These are phyloP conservation scores for Euleptes europaea DNA, from an alignment of 2,113 vertebrate genomes.

Conservation along the genomic window DNA sequence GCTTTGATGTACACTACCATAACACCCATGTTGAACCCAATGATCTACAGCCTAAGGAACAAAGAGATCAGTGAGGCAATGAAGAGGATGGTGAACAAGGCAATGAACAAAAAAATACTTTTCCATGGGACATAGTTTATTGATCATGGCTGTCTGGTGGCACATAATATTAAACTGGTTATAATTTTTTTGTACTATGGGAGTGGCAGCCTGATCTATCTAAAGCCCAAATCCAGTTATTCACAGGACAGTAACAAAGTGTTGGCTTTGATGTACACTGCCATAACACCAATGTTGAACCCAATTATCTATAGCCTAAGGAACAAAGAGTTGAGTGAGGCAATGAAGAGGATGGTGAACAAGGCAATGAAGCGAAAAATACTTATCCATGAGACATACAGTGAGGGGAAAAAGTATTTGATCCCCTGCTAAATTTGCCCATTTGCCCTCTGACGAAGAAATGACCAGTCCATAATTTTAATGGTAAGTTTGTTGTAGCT, in stretches of 20 bases:
- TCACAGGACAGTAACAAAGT: constrained; percentile 26
- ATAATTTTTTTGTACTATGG: no score
- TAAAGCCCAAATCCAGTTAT: not conserved
- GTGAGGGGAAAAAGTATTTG: no score
- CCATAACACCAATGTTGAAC: constrained; percentile 48
- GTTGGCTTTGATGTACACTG: constrained; percentile 55
- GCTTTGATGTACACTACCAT: constrained; percentile 54
- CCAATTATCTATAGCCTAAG: constrained; percentile 58
- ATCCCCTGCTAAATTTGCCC: no score
- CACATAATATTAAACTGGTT: not conserved
- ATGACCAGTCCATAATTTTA: no score
- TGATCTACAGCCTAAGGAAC: constrained; percentile 61
- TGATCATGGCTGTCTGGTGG: not conserved
- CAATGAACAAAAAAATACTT: not conserved
- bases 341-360: constrained; percentile 37
- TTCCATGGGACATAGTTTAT: not conserved
- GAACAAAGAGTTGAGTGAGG: constrained; percentile 57
- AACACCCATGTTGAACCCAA: constrained; percentile 45
- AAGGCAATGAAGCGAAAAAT: not conserved
- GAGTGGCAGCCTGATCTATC: no score
- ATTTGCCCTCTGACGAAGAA: no score
- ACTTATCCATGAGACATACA: not conserved
- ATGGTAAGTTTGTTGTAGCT: no score
- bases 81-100: constrained; percentile 17
- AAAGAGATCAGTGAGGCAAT: constrained; percentile 57